Conservation (phyloP, 30 jellyfish, hydroid and myxozoan species). For the Phacellophora camtschatica region DNA sequence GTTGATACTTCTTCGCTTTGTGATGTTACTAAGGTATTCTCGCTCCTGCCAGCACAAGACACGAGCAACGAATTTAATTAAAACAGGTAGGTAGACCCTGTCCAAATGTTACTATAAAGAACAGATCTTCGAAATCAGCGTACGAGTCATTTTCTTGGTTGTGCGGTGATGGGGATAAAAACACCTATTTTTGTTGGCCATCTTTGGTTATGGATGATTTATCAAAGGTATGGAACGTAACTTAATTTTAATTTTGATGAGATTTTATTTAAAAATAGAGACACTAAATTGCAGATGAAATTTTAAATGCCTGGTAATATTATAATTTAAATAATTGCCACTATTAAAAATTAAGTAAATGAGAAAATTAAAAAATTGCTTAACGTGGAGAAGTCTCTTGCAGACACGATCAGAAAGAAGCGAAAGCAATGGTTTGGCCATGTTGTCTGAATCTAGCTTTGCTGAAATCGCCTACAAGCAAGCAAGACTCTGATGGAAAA, state of each 20-base stretch:
- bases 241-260: too few relatives aligned
- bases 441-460: too few relatives aligned
- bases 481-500: too few relatives aligned
- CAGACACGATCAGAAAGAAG: too few relatives aligned
- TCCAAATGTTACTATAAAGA: conserved; percentile 33
- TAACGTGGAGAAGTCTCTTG: too few relatives aligned
- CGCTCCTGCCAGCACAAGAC: neutral
- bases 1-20: neutral
- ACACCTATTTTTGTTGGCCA: conserved; percentile 56
- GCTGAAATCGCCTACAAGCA: too few relatives aligned
- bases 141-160: conserved; percentile 32
- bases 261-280: neutral
- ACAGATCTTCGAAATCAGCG: conserved; percentile 27
- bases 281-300: too few relatives aligned
- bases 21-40: neutral
- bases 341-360: too few relatives aligned
- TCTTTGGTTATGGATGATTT: conserved; percentile 48
- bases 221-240: conserved; percentile 27
- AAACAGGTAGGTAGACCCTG: conserved; percentile 47
- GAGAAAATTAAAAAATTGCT: too few relatives aligned
- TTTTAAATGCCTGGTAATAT: neutral
- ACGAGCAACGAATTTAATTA: conserved; percentile 12
- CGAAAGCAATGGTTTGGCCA: too few relatives aligned
- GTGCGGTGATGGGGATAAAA: conserved; percentile 41
- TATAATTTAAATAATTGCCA: too few relatives aligned